These are phyloP conservation scores for Brachyhypopomus gauderio DNA, from an alignment of 2,113 vertebrate species.

Conservation along the genomic window DNA sequence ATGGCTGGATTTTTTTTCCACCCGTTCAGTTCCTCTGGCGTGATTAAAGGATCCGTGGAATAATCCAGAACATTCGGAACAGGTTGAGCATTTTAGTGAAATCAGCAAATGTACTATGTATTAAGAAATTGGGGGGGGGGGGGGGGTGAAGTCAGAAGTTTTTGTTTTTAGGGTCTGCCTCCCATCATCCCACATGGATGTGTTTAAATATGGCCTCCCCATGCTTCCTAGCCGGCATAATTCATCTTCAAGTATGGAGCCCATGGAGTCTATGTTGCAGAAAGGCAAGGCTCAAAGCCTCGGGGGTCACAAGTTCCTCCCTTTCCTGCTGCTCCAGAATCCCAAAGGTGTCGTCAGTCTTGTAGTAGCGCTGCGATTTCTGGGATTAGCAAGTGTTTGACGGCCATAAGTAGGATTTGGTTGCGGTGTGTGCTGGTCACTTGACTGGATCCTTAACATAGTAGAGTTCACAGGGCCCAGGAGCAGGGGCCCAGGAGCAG, in stretches of 20 bases:
- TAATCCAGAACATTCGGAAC: constrained; percentile 33
- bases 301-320: not conserved
- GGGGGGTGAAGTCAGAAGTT: not conserved
- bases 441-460: constrained; percentile 29
- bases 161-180: not conserved
- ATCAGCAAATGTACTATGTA: not conserved
- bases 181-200: not conserved
- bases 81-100: constrained; percentile 23
- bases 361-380: constrained; percentile 21
- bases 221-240: not conserved
- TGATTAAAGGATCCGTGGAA: constrained; percentile 32
- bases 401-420: constrained; percentile 42
- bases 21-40: constrained; percentile 19
- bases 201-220: not conserved
- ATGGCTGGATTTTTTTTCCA: constrained; percentile 49
- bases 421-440: constrained; percentile 20
- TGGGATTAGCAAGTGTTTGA: constrained; percentile 44
- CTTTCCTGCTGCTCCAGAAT: constrained; percentile 16
- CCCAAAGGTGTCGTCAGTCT: constrained; percentile 27
- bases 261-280: not conserved
- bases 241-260: constrained; percentile 7
- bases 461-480: not conserved
- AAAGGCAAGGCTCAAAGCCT: not conserved
- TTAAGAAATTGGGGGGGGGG: not conserved
- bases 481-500: not conserved